Conservation (phyloP, 2,888 invertebrate genomes). For the Electrophaes corylata region DNA sequence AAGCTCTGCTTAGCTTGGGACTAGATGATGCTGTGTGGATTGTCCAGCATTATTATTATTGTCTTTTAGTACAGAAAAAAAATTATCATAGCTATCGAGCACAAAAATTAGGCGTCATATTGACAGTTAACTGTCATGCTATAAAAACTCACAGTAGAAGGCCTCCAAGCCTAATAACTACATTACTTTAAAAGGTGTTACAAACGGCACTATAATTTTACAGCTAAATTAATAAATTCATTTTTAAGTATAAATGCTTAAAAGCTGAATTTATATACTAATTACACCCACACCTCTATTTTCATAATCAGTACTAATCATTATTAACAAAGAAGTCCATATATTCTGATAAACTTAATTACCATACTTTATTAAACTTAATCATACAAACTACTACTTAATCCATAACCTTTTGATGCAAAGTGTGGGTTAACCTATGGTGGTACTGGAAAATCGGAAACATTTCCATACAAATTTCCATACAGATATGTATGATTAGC, state of each 20-base stretch:
- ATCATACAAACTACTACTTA: conserved; percentile 8
- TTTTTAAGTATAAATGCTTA: neutral
- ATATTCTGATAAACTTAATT: conserved; percentile 28
- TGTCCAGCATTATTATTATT: no score
- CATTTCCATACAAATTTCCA: conserved; percentile 35
- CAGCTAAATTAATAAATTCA: no score
- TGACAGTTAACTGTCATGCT: no score
- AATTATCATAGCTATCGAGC: no score
- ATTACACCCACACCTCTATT: conserved; percentile 12
- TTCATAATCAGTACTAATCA: conserved; percentile 23
- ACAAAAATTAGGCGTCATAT: no score
- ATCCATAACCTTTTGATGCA: conserved; percentile 10
- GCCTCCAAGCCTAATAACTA: no score
- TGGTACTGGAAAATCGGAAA: conserved; percentile 23
- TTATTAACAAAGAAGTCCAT: conserved; percentile 25
- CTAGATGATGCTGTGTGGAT: no score
- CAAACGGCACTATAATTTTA: no score
- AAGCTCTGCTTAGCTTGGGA: no score
- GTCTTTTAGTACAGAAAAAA: no score
- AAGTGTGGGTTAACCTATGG: conserved; percentile 7
- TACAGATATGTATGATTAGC: conserved; percentile 41
- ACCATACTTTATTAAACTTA: conserved; percentile 19
- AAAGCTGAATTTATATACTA: conserved; percentile 6
- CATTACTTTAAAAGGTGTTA: neutral
- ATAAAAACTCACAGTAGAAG: no score